phyloP scores from a whole-genome alignment of 2,888 invertebrate species.

The Bellardia bayeri region DNA sequence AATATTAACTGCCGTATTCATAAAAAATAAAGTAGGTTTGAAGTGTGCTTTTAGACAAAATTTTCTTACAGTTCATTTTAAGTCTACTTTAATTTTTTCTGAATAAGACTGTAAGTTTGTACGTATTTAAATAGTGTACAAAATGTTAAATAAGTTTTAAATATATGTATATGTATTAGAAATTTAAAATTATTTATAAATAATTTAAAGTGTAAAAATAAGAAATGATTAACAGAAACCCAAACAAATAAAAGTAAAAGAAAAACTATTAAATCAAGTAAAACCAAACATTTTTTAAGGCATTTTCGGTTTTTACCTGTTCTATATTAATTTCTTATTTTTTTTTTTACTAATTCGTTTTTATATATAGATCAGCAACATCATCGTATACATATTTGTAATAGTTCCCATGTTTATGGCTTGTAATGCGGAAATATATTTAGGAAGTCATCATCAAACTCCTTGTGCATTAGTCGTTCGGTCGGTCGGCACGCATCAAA shows the following conservation, averaged over 20 bases:
- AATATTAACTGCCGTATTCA: too few species aligned
- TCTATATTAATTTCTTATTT: neutral
- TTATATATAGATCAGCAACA: constrained; percentile 32
- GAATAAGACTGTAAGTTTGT: too few species aligned
- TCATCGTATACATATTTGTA: constrained; percentile 26
- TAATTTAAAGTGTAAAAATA: constrained; percentile 3
- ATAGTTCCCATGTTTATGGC: constrained; percentile 29
- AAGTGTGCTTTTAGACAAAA: too few species aligned
- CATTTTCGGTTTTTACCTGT: constrained; percentile 46
- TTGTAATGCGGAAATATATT: constrained; percentile 65
- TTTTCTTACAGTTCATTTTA: too few species aligned
- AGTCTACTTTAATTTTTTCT: too few species aligned
- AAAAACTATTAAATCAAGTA: constrained; percentile 5
- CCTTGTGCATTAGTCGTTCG: constrained; percentile 73
- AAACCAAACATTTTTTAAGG: neutral
- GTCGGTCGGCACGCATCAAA: constrained; percentile 76
- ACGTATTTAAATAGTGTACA: constrained; percentile 27
- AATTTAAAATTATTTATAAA: constrained; percentile 12
- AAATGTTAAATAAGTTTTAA: constrained; percentile 34
- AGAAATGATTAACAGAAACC: constrained; percentile 4
- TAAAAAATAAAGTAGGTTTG: too few species aligned
- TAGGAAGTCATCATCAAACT: constrained; percentile 67
- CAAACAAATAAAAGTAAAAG: neutral
- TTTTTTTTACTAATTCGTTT: constrained; percentile 30
- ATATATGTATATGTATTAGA: neutral